phyloP scores from a whole-genome alignment of 2,113 vertebrate species.

The rabbit (Oryctolagus cuniculus) region DNA sequence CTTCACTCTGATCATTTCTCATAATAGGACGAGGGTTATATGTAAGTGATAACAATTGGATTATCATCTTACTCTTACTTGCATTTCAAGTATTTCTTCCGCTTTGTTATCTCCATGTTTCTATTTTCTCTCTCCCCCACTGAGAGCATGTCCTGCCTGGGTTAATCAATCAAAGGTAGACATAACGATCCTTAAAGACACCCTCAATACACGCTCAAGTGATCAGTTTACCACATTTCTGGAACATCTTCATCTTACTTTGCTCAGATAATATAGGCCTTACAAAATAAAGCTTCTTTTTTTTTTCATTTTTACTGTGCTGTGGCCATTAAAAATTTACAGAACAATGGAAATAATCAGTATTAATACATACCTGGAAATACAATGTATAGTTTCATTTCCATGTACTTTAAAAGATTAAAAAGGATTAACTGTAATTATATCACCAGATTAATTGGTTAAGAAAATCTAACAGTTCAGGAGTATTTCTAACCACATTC shows the following conservation, averaged over 20 bases:
- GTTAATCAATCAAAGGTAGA: not conserved
- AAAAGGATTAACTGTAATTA: constrained; percentile 33
- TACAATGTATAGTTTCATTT: not conserved
- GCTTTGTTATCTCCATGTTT: not conserved
- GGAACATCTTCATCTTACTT: not conserved
- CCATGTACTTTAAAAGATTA: constrained; percentile 11
- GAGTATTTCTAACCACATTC: not conserved
- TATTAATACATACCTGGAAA: not conserved
- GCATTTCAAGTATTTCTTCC: constrained; percentile 45
- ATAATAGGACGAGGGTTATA: constrained; percentile 10
- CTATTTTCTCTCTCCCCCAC: not conserved
- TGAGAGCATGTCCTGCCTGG: not conserved
- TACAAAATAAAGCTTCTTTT: not conserved
- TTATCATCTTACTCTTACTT: constrained; percentile 32
- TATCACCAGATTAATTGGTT: not conserved
- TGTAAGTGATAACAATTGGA: constrained; percentile 44
- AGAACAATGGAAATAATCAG: not conserved
- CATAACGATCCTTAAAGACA: not conserved
- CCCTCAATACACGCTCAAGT: not conserved
- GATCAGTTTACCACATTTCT: constrained; percentile 6
- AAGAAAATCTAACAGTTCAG: not conserved
- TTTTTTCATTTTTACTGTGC: constrained; percentile 9
- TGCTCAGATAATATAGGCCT: not conserved
- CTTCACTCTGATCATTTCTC: constrained; percentile 11
- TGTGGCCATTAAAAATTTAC: not conserved